Base-by-base conservation (phyloP, 2,113 vertebrate species). In the Bagarius yarrelli region DNA sequence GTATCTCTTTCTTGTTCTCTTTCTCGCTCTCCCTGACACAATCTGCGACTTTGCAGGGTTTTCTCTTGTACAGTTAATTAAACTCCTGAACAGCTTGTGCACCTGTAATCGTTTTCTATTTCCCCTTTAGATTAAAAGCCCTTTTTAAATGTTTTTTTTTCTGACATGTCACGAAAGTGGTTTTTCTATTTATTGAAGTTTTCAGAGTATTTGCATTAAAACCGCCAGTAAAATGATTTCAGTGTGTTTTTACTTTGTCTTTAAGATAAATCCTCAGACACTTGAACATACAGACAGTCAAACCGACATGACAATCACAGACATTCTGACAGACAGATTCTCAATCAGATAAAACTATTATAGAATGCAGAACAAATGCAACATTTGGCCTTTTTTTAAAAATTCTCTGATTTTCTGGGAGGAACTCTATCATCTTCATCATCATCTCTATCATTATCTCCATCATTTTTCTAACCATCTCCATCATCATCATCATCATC, bases 181-280 rank as follows among this genome's bases (percentile, higher is more conserved):
- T 90, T 83, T 90, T 88, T 89, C 77, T 93, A 93, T 93, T 93
- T 92, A 93, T 93, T 90, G 87, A 88, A 89, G 88, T 88, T 83
- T 93, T 86, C 84, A 93, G 88, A 89, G 85, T 91, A 94, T 96
- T 96, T 94, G 89, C 94, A 88, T 91, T 88, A 87, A 91, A 85
- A 78, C n/a, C 40, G 77, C 6, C 76, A 78, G 80, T 83, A 79
- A 72, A 47, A 64, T n/a, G 4, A 79, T 9, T 6, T 4, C 52
- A 67, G 16, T 36, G 52, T 30, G 69, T 50, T 25, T 67, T 67
- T 3, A 40, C 36, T 40, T n/a, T n/a, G n/a, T n/a, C n/a, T n/a
- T 40, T 40, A 40, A 6, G 36, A 40, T 40, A 40, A 40, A 40
- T 40, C 36, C 6, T 40, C 6, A 6, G 3, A 40, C n/a, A n/a